Percentiles rank a stretch among this genome's conserved stretches.
Conservation (phyloP, 1,140 invertebrate species). For the Ruditapes philippinarum region DNA sequence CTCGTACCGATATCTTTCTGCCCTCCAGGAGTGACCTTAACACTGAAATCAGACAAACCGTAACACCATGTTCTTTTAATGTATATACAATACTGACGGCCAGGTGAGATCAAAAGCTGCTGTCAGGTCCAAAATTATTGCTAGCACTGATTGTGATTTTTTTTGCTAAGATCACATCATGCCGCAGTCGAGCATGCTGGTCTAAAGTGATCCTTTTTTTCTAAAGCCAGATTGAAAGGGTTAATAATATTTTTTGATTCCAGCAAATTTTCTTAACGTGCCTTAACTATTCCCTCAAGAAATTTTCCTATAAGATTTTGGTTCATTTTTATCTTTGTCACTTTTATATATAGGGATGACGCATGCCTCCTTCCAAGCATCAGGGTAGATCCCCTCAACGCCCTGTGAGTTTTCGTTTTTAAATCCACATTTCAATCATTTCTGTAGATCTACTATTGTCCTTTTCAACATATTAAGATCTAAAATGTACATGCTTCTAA, state of each 20-base stretch:
- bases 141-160: not conserved
- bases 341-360: not conserved
- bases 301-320: constrained; percentile 2
- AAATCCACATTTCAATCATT: too few species aligned
- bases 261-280: not conserved
- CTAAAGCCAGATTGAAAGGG: constrained; percentile 1
- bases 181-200: not conserved
- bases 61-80: constrained; percentile 3
- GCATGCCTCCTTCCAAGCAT: not conserved
- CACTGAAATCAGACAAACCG: not conserved
- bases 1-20: not conserved
- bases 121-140: not conserved
- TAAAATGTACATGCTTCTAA: too few species aligned
- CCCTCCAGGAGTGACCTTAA: not conserved
- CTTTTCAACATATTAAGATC: too few species aligned
- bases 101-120: constrained; percentile 16
- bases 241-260: not conserved
- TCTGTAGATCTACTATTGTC: too few species aligned
- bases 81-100: not conserved
- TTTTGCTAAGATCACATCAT: not conserved
- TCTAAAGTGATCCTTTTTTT: not conserved
- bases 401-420: too few species aligned
- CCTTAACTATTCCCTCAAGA: not conserved
- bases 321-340: not conserved
- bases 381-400: not conserved